Conservation (phyloP, 1,140 invertebrate species). For the Eumaeus atala region DNA sequence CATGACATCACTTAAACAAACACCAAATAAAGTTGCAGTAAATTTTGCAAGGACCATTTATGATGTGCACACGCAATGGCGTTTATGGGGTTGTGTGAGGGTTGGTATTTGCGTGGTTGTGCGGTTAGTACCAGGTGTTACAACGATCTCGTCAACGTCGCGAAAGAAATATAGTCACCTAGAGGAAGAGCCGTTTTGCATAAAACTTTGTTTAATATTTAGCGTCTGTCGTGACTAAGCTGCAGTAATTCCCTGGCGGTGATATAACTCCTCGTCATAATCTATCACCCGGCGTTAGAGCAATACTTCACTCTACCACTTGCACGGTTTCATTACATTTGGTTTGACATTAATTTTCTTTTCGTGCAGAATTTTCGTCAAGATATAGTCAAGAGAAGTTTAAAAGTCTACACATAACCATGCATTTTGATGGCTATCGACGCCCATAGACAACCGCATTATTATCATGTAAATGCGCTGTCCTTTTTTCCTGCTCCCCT, state of each 20-base stretch:
- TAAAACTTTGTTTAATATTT: conserved; percentile 42
- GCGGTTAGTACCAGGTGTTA: conserved; percentile 10
- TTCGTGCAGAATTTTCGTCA: too few relatives aligned
- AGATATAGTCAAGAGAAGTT: too few relatives aligned
- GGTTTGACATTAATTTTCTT: too few relatives aligned
- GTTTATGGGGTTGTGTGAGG: conserved; percentile 11
- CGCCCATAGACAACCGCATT: too few relatives aligned
- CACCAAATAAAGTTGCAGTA: conserved; percentile 2
- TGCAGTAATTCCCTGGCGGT: conserved; percentile 20
- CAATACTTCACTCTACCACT: too few relatives aligned
- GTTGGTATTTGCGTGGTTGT: conserved; percentile 7
- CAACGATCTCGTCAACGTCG: conserved; percentile 41
- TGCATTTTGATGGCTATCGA: too few relatives aligned
- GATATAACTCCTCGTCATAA: background rate
- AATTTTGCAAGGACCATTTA: conserved; percentile 8
- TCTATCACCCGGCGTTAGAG: too few relatives aligned
- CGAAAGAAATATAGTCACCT: conserved; percentile 42
- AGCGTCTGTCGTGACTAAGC: conserved; percentile 29
- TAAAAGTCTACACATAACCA: too few relatives aligned
- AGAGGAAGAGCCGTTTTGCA: conserved; percentile 38
- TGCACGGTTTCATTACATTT: too few relatives aligned
- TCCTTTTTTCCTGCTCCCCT: too few relatives aligned
- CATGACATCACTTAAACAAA: conserved; percentile 7
- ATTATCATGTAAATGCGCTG: too few relatives aligned
- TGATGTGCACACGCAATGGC: background rate